phyloP scores from a whole-genome alignment of 2,797 vertebrate genomes.

The Picus viridis region DNA sequence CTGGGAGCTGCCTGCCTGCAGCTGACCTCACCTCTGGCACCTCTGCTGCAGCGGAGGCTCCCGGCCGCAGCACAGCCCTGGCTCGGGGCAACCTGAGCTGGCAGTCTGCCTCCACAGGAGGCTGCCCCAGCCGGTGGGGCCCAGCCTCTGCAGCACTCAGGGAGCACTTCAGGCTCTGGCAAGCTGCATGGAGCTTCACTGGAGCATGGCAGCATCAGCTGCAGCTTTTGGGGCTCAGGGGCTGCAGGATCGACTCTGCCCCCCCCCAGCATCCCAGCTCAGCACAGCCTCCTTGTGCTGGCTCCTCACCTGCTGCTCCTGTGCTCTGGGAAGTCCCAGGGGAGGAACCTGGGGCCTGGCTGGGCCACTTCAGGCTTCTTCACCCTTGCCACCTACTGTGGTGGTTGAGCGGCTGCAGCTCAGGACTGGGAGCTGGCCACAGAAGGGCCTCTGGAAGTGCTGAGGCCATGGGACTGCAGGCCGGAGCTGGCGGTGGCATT shows the following conservation, averaged over 20 bases:
- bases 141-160: neutral
- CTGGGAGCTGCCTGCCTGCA: neutral
- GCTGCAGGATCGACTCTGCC: neutral
- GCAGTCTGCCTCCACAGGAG: neutral
- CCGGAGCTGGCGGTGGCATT: neutral
- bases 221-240: neutral
- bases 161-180: neutral
- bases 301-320: neutral
- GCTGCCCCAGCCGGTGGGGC: neutral
- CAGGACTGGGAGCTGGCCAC: neutral
- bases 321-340: neutral
- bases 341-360: neutral
- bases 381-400: rapidly evolving
- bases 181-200: neutral
- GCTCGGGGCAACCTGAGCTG: too few relatives aligned
- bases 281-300: neutral
- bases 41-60: neutral
- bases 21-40: neutral
- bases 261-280: neutral
- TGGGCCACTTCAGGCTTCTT: neutral
- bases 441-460: neutral
- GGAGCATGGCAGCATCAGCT: neutral
- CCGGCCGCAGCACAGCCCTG: neutral
- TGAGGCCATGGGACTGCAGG: neutral
- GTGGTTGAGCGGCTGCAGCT: neutral